phyloP scores from a whole-genome alignment of 2,888 invertebrate species.

The Andrena fulva region DNA sequence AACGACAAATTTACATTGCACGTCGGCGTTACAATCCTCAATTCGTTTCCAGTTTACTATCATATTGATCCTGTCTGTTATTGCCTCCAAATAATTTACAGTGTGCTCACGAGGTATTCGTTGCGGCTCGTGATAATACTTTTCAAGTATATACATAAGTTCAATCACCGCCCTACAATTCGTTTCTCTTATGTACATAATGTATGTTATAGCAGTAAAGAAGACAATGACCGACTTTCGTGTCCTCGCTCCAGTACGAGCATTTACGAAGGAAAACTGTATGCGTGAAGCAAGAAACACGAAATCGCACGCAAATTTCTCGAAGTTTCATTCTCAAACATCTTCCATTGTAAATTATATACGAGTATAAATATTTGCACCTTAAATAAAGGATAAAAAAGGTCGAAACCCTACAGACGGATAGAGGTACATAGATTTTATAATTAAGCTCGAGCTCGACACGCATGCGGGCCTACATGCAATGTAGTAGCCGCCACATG shows the following conservation, averaged over 20 bases:
- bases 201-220: conserved; percentile 34
- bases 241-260: conserved; percentile 46
- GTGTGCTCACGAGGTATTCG: too few species aligned
- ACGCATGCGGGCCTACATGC: too few species aligned
- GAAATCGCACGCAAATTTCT: conserved; percentile 36
- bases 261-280: conserved; percentile 46
- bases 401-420: too few species aligned
- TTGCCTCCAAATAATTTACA: background rate
- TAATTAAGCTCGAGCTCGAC: too few species aligned
- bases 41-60: background rate
- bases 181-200: conserved; percentile 34
- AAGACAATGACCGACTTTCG: conserved; percentile 58
- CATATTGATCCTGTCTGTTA: conserved; percentile 1
- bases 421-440: too few species aligned
- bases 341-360: background rate
- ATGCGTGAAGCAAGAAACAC: conserved; percentile 14
- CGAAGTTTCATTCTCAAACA: background rate
- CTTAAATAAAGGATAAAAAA: background rate
- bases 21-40: too few species aligned
- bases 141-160: conserved; percentile 2
- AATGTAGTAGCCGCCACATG: too few species aligned
- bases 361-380: background rate
- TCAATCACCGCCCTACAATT: conserved; percentile 33
- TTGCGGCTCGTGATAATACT: background rate
- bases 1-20: too few species aligned